A percentile compares a stretch with the other conserved stretches of the same genome.
Conservation (phyloP, 2,797 vertebrate genomes). For the Phyllotis vaccarum region DNA sequence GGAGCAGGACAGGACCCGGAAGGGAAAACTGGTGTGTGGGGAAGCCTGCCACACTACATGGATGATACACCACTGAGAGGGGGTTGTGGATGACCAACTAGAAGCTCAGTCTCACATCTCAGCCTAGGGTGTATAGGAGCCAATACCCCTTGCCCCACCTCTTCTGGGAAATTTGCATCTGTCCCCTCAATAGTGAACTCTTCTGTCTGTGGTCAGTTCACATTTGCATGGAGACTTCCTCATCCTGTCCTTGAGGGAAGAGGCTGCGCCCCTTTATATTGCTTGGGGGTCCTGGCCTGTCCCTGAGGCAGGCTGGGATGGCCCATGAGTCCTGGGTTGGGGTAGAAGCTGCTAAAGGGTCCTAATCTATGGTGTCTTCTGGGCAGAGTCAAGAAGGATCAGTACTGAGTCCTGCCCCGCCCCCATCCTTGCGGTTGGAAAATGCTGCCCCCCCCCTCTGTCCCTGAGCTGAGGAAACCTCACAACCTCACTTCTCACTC, state of each 20-base stretch:
- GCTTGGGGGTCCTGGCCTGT: background rate
- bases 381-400: background rate
- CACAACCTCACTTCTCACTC: slow-evolving; percentile 91
- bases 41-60: background rate
- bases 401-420: slow-evolving; percentile 83
- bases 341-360: background rate
- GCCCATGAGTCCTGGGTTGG: background rate
- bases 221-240: slow-evolving; percentile 84
- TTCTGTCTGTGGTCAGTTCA: slow-evolving; percentile 74
- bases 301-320: background rate
- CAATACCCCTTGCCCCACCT: background rate
- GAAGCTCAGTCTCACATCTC: background rate
- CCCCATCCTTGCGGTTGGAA: slow-evolving; percentile 97
- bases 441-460: slow-evolving; percentile 90
- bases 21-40: background rate
- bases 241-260: slow-evolving; percentile 63
- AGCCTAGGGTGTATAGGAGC: background rate
- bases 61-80: background rate
- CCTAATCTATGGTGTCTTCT: slow-evolving; percentile 12
- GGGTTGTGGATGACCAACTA: background rate
- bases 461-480: slow-evolving; percentile 93
- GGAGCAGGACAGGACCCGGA: background rate
- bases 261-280: background rate
- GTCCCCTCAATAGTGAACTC: slow-evolving; percentile 30
- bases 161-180: slow-evolving; percentile 76